Evolutionary conservation across 1,140 invertebrate species (phyloP), one percentile per base, ranked within the genome.

Genomic region (Penaeus vannamei): DNA sequence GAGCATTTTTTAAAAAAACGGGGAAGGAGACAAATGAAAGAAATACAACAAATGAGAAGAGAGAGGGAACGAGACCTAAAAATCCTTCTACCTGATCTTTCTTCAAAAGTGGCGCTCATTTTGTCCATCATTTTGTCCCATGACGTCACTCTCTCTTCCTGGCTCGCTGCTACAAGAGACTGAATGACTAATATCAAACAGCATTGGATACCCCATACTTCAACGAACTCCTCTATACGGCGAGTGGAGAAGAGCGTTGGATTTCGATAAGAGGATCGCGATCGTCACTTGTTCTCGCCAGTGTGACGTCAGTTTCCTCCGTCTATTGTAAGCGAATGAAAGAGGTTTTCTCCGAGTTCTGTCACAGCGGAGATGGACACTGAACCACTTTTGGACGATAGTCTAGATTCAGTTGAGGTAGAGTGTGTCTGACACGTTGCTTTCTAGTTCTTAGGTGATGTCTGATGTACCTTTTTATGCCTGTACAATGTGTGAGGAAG

Each of bases 371-470:
- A 79, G 82, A 89, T 89, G 87, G 87, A 89, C 64, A 89, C 87
- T 79, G 87, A 89, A 84, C 87, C 69, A 80, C 66, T 89, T 89
- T 89, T 89, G 83, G 87, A 89, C 83, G 87, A 89, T 77, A 89
- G 87, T 79, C 87, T 89, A 77, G 87, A 89, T 89, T 89, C 87
- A 80, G 87, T 89, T 64, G 87, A 89, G 87, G 87, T 89, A 85
- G 4, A 83, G 60, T 42, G 29, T 17, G 61, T 42, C 12, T 76
- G 59, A 10, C 29, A 20, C 29, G 72, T 76, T 29, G 72, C n/a
- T 26, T 76, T 32, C 46, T 62, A 69, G 53, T 36, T n/a, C 29
- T n/a, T 85, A 36, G 23, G 84, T 85, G 26, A 46, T 22, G 29
- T 53, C 53, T 53, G 53, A 53, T 53, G 26, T 32, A 17, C 29